A percentile compares a stretch with the other conserved stretches of the same genome.
phyloP scores from a whole-genome alignment of 2,797 vertebrate genomes.

The Bucorvus abyssinicus region DNA sequence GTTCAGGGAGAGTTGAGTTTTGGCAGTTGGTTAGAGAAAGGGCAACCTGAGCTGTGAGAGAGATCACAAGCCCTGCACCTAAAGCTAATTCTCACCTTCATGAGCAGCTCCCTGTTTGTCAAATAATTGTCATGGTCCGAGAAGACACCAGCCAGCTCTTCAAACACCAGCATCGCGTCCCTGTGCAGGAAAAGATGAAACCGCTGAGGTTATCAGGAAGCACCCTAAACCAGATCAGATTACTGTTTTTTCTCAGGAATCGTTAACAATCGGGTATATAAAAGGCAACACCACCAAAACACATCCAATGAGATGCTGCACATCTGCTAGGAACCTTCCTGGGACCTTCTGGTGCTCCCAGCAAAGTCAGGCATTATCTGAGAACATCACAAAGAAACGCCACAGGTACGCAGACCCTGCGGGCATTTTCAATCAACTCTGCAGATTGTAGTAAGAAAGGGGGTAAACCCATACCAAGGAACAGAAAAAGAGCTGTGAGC shows the following conservation, averaged over 20 bases:
- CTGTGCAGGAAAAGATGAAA: slow-evolving; percentile 63
- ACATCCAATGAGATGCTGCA: not conserved
- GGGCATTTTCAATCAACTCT: not conserved
- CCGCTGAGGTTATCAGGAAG: not conserved
- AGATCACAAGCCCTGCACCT: not conserved
- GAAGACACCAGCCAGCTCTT: slow-evolving; percentile 95
- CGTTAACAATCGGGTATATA: not conserved
- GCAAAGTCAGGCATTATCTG: not conserved
- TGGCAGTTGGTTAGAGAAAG: not conserved
- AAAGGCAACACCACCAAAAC: not conserved
- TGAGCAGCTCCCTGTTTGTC: slow-evolving; percentile 91
- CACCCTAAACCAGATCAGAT: not conserved
- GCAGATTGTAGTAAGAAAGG: not conserved
- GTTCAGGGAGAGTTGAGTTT: too few species aligned
- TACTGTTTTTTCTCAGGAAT: not conserved
- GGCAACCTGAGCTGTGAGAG: too few species aligned
- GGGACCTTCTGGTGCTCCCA: not conserved
- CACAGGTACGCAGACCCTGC: not conserved
- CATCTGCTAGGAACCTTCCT: not conserved
- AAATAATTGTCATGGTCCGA: slow-evolving; percentile 94
- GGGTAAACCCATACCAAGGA: not conserved
- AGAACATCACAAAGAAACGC: not conserved
- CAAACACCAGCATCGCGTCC: slow-evolving; percentile 89
- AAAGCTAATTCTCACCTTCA: slow-evolving; percentile 83
- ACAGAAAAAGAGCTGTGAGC: not conserved